Base-by-base conservation (phyloP, 2,113 vertebrate genomes). In the Anguilla japonica region DNA sequence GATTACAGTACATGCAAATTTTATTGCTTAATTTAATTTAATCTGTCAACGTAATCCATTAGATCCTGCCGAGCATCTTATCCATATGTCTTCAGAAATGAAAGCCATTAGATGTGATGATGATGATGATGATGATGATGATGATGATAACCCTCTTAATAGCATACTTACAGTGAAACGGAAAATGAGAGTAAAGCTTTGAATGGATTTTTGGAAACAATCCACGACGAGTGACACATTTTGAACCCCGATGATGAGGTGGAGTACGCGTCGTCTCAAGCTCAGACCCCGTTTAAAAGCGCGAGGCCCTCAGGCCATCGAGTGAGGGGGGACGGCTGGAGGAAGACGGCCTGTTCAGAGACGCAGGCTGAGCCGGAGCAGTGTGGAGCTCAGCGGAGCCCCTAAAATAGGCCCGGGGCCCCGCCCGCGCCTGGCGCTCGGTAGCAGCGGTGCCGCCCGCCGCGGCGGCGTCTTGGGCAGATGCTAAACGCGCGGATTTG, bases 71-170 rank as follows among this genome's bases (percentile, higher is more conserved):
- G 71, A 29, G 71, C 1, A 9, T 34, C 71, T 75, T 11, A 34
- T n/a, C n/a, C n/a, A 29, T 75, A 75, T 75, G 71, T n/a, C 6
- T 29, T n/a, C 71, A 75, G 89, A 82, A 91, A 92, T 92, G 91
- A 89, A 89, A 91, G 91, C 89, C 89, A 88, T 93, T 93, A 89
- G 91, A 93, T 93, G 89, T 94, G 88, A 93, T 93, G 90, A 94
- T 90, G 89, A 90, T 87, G 92, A 90, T 85, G 41, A 90, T 92
- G 93, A 93, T 94, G 93, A 91, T 83, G 71, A 91, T 88, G 87
- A 92, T 86, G 88, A 89, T 80, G 87, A 91, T 82, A 85, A 91
- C 91, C 92, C 90, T 91, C 92, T 88, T n/a, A 86, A 93, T 92
- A 88, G 22, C 60, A 26, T 67, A 5, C 22, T 26, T 93, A 92